Conservation (phyloP, 2,888 invertebrate genomes). For the Xanthorhoe designata region DNA sequence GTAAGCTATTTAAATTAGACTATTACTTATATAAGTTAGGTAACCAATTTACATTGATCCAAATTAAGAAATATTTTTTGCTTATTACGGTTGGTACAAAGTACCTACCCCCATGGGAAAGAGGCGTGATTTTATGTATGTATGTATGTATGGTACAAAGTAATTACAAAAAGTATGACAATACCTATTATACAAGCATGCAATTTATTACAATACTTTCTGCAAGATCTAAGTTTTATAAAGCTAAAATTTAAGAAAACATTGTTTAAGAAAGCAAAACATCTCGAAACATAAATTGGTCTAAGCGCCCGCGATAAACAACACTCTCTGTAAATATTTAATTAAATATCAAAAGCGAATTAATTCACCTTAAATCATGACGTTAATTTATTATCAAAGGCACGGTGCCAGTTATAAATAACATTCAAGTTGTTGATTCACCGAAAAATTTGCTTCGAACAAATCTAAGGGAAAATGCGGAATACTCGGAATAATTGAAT, state of each 20-base stretch:
- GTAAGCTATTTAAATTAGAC: conserved; percentile 62
- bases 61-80: no score
- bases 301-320: conserved; percentile 32
- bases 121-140: no score
- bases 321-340: conserved; percentile 36
- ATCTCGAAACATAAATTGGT: conserved; percentile 27
- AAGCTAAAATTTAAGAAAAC: neutral
- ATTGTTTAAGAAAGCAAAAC: conserved; percentile 14
- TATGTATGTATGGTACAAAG: no score
- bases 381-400: conserved; percentile 44
- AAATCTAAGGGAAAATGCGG: conserved; percentile 38
- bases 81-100: no score
- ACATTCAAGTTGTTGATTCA: conserved; percentile 47
- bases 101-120: no score
- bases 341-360: conserved; percentile 44
- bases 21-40: no score
- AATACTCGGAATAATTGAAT: conserved; percentile 66
- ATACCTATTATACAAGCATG: no score
- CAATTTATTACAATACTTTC: no score
- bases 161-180: no score
- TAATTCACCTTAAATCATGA: conserved; percentile 42
- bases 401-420: conserved; percentile 43
- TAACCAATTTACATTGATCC: no score
- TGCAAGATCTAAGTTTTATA: no score
- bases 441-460: conserved; percentile 44